These are phyloP conservation scores for Hoplostethus atlanticus DNA, from an alignment of 2,797 vertebrate genomes.

Conservation along the genomic window DNA sequence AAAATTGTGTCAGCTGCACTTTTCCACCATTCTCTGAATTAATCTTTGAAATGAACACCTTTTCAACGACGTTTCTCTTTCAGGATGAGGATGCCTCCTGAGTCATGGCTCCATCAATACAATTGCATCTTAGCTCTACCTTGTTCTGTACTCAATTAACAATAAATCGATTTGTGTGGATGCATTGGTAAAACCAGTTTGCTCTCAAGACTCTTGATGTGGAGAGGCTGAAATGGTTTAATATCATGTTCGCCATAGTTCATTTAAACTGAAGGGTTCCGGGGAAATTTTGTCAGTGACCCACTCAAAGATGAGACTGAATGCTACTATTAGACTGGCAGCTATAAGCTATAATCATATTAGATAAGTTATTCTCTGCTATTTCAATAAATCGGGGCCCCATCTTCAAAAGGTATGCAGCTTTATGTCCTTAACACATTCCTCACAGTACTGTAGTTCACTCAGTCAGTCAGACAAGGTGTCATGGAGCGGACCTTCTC, in stretches of 20 bases:
- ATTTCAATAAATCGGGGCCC: constrained; percentile 22
- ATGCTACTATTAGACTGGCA: constrained; percentile 26
- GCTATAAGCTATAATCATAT: constrained; percentile 11
- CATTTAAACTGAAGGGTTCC: constrained; percentile 26
- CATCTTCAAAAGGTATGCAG: not conserved
- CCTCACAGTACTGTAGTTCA: no score
- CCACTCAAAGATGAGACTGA: constrained; percentile 34
- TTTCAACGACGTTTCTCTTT: constrained; percentile 40
- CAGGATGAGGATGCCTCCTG: constrained; percentile 20
- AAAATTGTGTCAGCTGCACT: constrained; percentile 29
- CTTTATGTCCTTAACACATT: not conserved
- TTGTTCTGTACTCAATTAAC: constrained; percentile 48
- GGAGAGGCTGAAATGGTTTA: constrained; percentile 27
- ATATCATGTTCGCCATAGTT: constrained; percentile 34
- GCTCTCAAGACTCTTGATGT: constrained; percentile 30
- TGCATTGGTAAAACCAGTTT: constrained; percentile 49
- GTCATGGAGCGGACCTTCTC: no score
- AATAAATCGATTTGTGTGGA: constrained; percentile 36
- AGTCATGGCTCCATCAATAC: constrained; percentile 45
- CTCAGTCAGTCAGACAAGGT: no score
- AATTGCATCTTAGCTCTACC: constrained; percentile 47
- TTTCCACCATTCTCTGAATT: constrained; percentile 37
- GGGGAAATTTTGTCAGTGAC: constrained; percentile 24
- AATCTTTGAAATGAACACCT: constrained; percentile 44
- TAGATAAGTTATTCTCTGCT: constrained; percentile 10